Percentiles rank a stretch among this genome's conserved stretches.
phyloP scores from a whole-genome alignment of 2,113 vertebrate species.

The Orientallactaga bullata region DNA sequence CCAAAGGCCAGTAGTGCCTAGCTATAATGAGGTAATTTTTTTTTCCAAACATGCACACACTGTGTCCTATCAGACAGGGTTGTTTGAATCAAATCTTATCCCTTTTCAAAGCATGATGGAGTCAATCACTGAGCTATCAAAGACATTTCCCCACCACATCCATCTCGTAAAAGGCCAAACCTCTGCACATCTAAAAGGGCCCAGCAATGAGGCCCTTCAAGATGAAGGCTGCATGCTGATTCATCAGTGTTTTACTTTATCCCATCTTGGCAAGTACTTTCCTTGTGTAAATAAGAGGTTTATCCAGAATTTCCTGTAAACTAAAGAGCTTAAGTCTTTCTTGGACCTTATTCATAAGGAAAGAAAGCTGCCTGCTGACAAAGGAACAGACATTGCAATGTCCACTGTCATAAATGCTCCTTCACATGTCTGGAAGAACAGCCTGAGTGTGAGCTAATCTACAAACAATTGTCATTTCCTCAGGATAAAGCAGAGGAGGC shows the following conservation, averaged over 20 bases:
- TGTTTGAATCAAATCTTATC: slow-evolving; percentile 79
- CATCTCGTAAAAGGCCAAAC: slow-evolving; percentile 82
- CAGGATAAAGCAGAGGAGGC: slow-evolving; percentile 68
- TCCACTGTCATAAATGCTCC: slow-evolving; percentile 65
- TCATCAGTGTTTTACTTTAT: slow-evolving; percentile 85
- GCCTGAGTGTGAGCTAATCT: slow-evolving; percentile 67
- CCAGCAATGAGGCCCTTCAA: slow-evolving; percentile 79
- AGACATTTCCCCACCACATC: slow-evolving; percentile 85
- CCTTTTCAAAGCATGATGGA: slow-evolving; percentile 83
- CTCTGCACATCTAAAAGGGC: slow-evolving; percentile 82
- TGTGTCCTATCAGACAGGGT: slow-evolving; percentile 81
- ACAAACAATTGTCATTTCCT: slow-evolving; percentile 71
- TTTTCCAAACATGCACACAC: slow-evolving; percentile 79
- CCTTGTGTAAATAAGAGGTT: slow-evolving; percentile 87
- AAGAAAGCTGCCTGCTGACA: slow-evolving; percentile 79
- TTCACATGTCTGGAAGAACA: slow-evolving; percentile 74
- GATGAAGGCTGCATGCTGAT: slow-evolving; percentile 87
- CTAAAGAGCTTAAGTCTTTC: slow-evolving; percentile 80
- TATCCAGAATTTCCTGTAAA: slow-evolving; percentile 85
- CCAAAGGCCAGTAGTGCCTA: slow-evolving; percentile 85
- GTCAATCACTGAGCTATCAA: slow-evolving; percentile 87
- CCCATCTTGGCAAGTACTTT: slow-evolving; percentile 82
- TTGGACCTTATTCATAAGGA: slow-evolving; percentile 81
- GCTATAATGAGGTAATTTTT: slow-evolving; percentile 84
- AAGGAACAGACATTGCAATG: slow-evolving; percentile 65